A percentile compares a stretch with the other conserved stretches of the same genome.
Conservation (phyloP, 2,113 vertebrate genomes). For the Malurus elegans region DNA sequence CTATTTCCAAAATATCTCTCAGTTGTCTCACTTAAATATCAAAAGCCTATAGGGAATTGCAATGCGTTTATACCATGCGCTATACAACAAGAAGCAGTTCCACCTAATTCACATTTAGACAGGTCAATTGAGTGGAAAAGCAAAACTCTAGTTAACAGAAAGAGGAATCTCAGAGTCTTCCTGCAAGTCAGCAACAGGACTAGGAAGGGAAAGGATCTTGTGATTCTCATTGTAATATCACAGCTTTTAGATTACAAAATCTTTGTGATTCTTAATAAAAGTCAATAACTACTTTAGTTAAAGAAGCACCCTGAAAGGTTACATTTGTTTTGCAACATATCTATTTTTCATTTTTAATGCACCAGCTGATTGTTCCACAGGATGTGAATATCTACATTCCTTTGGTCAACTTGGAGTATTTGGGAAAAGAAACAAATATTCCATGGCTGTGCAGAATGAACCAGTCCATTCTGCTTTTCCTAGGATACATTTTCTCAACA, state of each 20-base stretch:
- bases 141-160: background rate
- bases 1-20: background rate
- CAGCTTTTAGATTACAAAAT: background rate
- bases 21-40: background rate
- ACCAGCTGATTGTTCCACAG: background rate
- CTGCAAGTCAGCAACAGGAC: background rate
- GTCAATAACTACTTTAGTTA: background rate
- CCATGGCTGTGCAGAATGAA: background rate
- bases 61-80: accelerated
- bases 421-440: background rate
- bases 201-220: background rate
- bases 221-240: background rate
- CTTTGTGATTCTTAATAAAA: background rate
- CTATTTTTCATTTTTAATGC: background rate
- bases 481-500: background rate
- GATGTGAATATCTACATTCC: background rate
- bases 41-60: background rate
- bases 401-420: background rate
- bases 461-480: background rate
- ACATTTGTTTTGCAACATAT: background rate
- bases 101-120: background rate
- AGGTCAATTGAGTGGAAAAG: background rate
- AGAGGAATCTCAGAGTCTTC: background rate
- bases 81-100: background rate
- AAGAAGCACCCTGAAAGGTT: background rate